phyloP scores from a whole-genome alignment of 2,888 invertebrate species.

The Andricus curvator region DNA sequence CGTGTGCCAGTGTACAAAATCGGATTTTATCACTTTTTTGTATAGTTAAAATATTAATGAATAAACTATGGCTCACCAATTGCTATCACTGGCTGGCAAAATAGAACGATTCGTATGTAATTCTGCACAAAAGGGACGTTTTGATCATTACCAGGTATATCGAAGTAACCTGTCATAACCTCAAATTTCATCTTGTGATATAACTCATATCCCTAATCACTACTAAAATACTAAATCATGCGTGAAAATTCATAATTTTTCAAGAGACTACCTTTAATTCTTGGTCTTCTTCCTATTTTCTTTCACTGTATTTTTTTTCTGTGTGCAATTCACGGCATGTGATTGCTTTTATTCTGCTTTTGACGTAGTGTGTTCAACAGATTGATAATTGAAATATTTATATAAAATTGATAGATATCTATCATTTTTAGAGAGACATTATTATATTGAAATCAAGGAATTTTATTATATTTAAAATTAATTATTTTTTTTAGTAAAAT shows the following conservation, averaged over 20 bases:
- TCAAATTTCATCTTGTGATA: constrained; percentile 59
- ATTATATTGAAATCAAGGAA: background rate
- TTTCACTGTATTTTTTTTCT: background rate
- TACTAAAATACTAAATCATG: constrained; percentile 42
- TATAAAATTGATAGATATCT: background rate
- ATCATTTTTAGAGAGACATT: background rate
- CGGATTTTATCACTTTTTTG: constrained; percentile 75
- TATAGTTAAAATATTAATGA: constrained; percentile 56
- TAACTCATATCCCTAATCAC: constrained; percentile 51
- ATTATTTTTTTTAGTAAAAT: background rate
- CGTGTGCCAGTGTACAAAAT: constrained; percentile 69
- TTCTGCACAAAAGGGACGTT: constrained; percentile 74
- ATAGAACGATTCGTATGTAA: constrained; percentile 80
- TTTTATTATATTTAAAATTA: background rate
- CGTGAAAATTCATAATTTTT: background rate
- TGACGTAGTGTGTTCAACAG: background rate
- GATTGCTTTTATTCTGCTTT: background rate
- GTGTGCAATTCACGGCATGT: background rate
- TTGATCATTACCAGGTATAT: constrained; percentile 76
- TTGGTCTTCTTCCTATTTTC: background rate
- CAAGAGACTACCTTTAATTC: background rate
- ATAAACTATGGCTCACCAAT: constrained; percentile 82
- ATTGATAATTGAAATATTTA: constrained; percentile 9
- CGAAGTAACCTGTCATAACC: constrained; percentile 65
- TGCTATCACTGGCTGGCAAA: constrained; percentile 81